Base-by-base conservation (phyloP, 1,140 invertebrate genomes). In the Tetramorium parvispinum region DNA sequence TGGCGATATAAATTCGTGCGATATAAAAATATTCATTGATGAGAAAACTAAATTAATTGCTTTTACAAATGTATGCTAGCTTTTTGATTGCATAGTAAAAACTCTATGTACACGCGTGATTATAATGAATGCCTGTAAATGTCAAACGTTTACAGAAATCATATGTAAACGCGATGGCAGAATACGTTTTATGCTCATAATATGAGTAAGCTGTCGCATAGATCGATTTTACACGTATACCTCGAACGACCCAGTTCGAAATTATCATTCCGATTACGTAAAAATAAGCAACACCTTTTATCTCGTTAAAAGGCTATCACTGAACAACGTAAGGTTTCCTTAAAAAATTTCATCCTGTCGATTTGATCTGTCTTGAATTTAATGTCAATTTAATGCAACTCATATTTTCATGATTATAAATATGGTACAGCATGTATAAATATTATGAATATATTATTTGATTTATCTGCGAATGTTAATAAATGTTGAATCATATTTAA, bases 251-350 rank as follows among this genome's bases (percentile, higher is more conserved):
- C 91, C 87, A 91, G 77, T 90, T 93, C 71, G 27, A 91, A 91
- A 91, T 93, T 91, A 91, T 87, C 85, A 85, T 43, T 66, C 53
- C 13, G 27, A 88, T 94, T 94, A 93, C 91, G 85, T 93, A 93
- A 94, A 82, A 88, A 87, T 79, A 81, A 77, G 51, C 65, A 86
- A 82, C 86, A 87, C 37, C 10, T 91, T 21, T 55, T 88, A 93
- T 92, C 87, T 61, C 55, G 73, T 92, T 92, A 92, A 92, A 91
- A 92, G 78, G 88, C n/a, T n/a, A n/a, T 71, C 87, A 87, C 91
- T 93, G 81, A 90, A 81, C 82, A 63, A 13, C 55, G 73, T 85
- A 87, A 59, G 93, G 91, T 93, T 94, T 93, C 92, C 71, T 88
- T 92, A 68, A 66, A 91, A 78, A 91, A 91, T 89, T 85, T 89